phyloP scores from a whole-genome alignment of 1,140 invertebrate species.

The Drosophila equinoxialis region DNA sequence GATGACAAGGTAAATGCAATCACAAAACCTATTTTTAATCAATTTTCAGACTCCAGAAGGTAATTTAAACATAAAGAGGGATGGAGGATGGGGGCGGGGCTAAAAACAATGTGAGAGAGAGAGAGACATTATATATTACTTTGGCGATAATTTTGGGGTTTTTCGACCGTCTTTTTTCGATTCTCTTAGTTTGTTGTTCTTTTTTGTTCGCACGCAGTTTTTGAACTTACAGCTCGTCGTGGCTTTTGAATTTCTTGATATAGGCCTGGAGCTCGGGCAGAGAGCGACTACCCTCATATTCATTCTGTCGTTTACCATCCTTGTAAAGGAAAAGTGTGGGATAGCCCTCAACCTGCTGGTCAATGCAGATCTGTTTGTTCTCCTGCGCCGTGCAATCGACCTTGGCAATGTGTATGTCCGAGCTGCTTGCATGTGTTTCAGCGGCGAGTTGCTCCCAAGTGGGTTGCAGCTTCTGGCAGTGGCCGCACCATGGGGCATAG shows the following conservation, averaged over 20 bases:
- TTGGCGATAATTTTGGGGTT: conserved; percentile 46
- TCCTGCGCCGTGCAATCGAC: conserved; percentile 89
- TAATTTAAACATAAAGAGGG: neutral
- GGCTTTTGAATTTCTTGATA: conserved; percentile 68
- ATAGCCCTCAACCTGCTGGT: conserved; percentile 89
- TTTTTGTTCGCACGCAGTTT: neutral
- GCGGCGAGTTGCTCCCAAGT: conserved; percentile 89
- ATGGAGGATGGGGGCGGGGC: neutral
- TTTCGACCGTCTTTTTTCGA: conserved; percentile 20
- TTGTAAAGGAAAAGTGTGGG: conserved; percentile 90
- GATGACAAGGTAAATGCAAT: conserved; percentile 20
- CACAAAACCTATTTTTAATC: conserved; percentile 17
- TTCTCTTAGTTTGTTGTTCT: neutral
- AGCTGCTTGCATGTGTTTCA: conserved; percentile 84
- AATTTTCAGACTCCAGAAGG: conserved; percentile 10
- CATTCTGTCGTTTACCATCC: conserved; percentile 87
- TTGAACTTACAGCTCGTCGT: conserved; percentile 69
- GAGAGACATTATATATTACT: conserved; percentile 31
- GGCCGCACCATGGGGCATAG: conserved; percentile 93
- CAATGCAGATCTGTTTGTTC: conserved; percentile 87
- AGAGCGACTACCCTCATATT: conserved; percentile 89
- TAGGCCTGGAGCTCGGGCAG: conserved; percentile 85
- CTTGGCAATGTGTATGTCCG: conserved; percentile 86
- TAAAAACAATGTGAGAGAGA: neutral
- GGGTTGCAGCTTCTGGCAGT: conserved; percentile 88